Conservation (phyloP, 2,113 vertebrate genomes). For the Conger conger region DNA sequence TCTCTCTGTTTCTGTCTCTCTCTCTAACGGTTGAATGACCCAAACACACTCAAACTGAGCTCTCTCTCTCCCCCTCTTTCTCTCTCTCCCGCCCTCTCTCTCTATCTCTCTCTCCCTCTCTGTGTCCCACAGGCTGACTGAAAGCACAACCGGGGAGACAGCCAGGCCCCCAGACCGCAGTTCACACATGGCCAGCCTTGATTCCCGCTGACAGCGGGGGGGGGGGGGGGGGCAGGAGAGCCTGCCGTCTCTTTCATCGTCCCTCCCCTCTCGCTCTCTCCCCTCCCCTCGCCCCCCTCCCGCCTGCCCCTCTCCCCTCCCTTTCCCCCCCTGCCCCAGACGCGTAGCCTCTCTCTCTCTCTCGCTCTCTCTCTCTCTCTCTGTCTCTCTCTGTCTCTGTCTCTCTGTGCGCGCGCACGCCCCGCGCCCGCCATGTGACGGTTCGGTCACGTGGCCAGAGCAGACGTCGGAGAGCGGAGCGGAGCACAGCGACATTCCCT, state of each 20-base stretch:
- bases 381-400: not conserved
- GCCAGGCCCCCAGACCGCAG: not conserved
- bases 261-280: not conserved
- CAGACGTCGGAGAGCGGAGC: not conserved
- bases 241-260: not conserved
- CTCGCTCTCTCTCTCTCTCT: too few relatives aligned
- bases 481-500: not conserved
- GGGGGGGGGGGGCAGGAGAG: not conserved
- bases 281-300: too few relatives aligned
- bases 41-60: too few relatives aligned
- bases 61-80: not conserved
- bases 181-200: not conserved
- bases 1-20: not conserved
- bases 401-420: not conserved
- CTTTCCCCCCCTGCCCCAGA: not conserved
- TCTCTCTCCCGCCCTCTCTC: not conserved
- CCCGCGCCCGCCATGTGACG: conserved; percentile 23
- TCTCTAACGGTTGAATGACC: not conserved
- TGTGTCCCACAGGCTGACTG: not conserved
- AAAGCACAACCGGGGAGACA: not conserved
- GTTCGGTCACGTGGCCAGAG: conserved; percentile 29
- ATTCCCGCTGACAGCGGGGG: not conserved
- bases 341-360: not conserved
- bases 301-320: too few relatives aligned
- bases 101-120: not conserved